Percentiles rank a stretch among this genome's conserved stretches.
phyloP scores from a whole-genome alignment of 2,888 invertebrate genomes.

The Oligia fasciuncula region DNA sequence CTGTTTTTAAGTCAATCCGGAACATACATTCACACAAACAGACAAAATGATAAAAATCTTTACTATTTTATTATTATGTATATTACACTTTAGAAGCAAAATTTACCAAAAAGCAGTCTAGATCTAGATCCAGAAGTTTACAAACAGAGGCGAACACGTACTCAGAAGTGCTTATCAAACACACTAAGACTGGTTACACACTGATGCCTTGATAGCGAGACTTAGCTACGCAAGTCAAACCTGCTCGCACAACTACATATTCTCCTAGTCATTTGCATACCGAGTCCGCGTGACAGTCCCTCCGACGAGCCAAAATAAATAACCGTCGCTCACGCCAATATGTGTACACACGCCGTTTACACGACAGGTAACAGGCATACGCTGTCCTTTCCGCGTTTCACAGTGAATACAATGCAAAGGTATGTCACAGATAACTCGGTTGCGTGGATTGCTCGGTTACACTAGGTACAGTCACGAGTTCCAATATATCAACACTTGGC shows the following conservation, averaged over 20 bases:
- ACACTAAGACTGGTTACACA: constrained; percentile 11
- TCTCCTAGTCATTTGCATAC: constrained; percentile 33
- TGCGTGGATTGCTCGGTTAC: background rate
- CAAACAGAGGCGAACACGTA: background rate
- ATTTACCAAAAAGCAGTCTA: background rate
- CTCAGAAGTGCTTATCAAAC: constrained; percentile 4
- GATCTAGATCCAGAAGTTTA: background rate
- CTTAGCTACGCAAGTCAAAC: constrained; percentile 11
- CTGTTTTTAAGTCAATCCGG: too few relatives aligned
- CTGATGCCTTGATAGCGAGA: constrained; percentile 5
- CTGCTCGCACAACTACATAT: background rate
- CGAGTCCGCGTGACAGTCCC: background rate
- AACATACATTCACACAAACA: too few relatives aligned
- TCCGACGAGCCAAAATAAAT: background rate
- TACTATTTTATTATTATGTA: too few relatives aligned
- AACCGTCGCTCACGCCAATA: background rate
- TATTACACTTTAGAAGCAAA: background rate
- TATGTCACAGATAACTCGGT: background rate
- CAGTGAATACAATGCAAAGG: background rate
- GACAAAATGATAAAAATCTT: too few relatives aligned
- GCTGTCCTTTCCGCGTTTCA: background rate
- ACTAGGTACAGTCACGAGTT: too few relatives aligned
- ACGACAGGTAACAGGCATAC: background rate
- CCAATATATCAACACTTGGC: too few relatives aligned
- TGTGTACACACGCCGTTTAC: background rate